Percentiles rank a stretch among this genome's conserved stretches.
Conservation (phyloP, 2,797 vertebrate species). For the Silurus aristotelis region DNA sequence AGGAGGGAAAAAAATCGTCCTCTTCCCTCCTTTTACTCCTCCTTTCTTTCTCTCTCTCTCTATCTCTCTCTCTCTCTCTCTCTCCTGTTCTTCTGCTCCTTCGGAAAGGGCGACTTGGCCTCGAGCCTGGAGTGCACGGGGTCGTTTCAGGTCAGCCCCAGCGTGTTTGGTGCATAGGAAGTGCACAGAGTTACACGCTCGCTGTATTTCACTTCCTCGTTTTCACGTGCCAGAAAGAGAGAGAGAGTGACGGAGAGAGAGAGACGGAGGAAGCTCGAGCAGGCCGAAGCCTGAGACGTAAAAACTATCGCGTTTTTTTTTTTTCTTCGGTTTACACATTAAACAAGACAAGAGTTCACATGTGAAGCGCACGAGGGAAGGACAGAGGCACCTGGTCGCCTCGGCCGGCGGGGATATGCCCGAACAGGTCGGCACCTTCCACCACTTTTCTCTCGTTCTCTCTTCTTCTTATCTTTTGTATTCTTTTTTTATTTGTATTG, state of each 20-base stretch:
- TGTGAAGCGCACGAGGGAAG: constrained; percentile 38
- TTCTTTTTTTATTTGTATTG: background rate
- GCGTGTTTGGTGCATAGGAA: constrained; percentile 56
- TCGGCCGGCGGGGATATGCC: constrained; percentile 38
- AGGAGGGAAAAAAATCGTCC: background rate
- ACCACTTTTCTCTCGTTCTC: constrained; percentile 14
- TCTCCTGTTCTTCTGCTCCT: constrained; percentile 43
- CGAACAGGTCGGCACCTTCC: constrained; percentile 52
- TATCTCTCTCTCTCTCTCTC: constrained; percentile 1
- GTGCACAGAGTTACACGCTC: constrained; percentile 47
- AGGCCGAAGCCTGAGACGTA: background rate
- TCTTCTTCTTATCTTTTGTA: background rate
- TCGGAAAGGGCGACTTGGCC: constrained; percentile 52
- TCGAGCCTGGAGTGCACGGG: constrained; percentile 48
- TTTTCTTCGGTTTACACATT: background rate
- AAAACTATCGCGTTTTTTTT: constrained; percentile 2
- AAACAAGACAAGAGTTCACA: constrained; percentile 19
- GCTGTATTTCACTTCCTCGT: constrained; percentile 57
- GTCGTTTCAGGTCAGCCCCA: constrained; percentile 55
- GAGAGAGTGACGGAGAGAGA: constrained; percentile 17
- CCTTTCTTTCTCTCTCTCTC: background rate
- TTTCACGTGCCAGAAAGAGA: constrained; percentile 50
- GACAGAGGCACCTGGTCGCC: constrained; percentile 2
- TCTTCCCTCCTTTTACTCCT: background rate
- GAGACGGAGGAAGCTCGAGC: background rate